These are phyloP conservation scores for Chymomyza amoena DNA, from an alignment of 2,888 invertebrate species.

Conservation along the genomic window DNA sequence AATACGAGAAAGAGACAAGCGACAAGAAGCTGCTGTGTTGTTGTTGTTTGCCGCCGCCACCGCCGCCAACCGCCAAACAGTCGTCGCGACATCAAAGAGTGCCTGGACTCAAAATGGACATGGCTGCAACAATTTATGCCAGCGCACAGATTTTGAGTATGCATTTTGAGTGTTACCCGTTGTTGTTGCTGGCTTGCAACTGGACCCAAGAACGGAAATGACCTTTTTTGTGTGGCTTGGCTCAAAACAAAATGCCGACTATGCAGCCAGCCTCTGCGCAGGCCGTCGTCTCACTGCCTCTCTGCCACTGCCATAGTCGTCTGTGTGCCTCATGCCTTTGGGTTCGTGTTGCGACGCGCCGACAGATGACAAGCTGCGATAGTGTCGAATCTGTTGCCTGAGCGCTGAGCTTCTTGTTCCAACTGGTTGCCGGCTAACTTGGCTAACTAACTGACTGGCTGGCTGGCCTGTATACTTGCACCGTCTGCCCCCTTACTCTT, in stretches of 20 bases:
- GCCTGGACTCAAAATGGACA: conserved; percentile 71
- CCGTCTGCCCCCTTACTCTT: conserved; percentile 6
- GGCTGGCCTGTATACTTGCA: background rate
- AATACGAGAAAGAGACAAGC: conserved; percentile 61
- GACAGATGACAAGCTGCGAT: conserved; percentile 69
- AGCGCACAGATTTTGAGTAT: conserved; percentile 18
- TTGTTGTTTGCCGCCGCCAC: background rate
- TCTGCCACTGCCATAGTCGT: conserved; percentile 19
- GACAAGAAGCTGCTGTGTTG: conserved; percentile 37
- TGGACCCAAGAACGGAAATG: conserved; percentile 59
- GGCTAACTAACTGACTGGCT: background rate
- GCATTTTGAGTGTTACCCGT: conserved; percentile 3
- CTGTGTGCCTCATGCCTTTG: conserved; percentile 51
- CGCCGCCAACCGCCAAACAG: conserved; percentile 28
- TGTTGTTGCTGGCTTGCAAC: conserved; percentile 12
- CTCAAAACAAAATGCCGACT: conserved; percentile 62
- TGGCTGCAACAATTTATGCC: conserved; percentile 71
- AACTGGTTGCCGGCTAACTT: conserved; percentile 8
- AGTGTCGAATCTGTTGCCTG: conserved; percentile 54
- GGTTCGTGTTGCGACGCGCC: conserved; percentile 41
- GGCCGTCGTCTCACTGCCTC: background rate
- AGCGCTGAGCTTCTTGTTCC: conserved; percentile 41
- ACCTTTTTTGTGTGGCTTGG: conserved; percentile 54
- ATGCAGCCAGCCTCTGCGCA: background rate
- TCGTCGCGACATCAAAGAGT: conserved; percentile 70